These are phyloP conservation scores for Strix uralensis DNA, from an alignment of 2,113 vertebrate genomes.

Conservation along the genomic window DNA sequence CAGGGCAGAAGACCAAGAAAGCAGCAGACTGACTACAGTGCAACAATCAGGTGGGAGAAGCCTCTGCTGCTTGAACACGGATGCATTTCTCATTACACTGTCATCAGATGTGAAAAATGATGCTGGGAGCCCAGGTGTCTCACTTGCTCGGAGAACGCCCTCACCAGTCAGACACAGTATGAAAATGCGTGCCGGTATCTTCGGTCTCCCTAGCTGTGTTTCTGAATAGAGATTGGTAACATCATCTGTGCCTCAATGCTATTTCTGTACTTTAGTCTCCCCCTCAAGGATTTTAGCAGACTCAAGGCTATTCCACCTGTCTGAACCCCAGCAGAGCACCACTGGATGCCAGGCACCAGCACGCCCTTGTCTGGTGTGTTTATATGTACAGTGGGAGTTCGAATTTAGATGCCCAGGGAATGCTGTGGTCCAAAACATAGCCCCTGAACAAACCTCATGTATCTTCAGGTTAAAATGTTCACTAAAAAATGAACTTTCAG, in stretches of 20 bases:
- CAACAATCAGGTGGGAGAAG: neutral
- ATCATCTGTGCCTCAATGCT: neutral
- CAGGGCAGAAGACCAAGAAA: neutral
- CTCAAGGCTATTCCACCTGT: neutral
- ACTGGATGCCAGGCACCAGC: neutral
- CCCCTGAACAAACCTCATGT: neutral
- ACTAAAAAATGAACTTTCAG: neutral
- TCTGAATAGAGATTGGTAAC: neutral
- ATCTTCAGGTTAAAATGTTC: neutral
- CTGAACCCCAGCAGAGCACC: neutral
- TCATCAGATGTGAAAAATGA: neutral
- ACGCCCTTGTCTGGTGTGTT: neutral
- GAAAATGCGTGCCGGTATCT: neutral
- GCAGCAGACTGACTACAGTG: neutral
- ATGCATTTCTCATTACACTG: neutral
- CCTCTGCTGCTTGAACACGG: neutral
- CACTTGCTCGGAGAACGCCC: neutral
- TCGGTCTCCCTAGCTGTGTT: neutral
- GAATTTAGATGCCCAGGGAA: neutral
- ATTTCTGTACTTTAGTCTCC: neutral
- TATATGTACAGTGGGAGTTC: neutral
- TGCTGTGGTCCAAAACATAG: neutral
- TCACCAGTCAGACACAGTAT: neutral
- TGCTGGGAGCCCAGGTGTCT: fast-evolving
- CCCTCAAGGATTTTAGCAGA: neutral